These are phyloP conservation scores for Liasis olivaceus DNA, from an alignment of 2,797 vertebrate genomes.

Conservation along the genomic window DNA sequence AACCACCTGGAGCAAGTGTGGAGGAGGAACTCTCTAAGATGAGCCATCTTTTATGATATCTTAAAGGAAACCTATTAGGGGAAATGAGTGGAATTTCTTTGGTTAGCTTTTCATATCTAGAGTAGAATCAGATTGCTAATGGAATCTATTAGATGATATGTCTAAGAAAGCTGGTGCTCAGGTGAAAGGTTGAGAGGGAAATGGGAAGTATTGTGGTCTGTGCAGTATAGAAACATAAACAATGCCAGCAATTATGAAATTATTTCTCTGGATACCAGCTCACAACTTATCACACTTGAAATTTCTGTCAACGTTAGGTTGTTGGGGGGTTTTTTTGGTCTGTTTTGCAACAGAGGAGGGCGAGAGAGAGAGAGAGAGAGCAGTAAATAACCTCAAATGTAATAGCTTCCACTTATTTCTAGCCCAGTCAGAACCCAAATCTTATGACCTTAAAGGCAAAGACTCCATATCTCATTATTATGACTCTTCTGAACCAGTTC, in stretches of 20 bases:
- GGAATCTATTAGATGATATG: background rate
- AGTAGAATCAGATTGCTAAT: background rate
- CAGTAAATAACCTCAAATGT: conserved; percentile 47
- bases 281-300: background rate
- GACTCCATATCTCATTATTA: conserved; percentile 68
- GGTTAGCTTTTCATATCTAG: background rate
- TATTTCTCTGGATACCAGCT: fast-evolving
- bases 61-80: background rate
- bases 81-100: background rate
- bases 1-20: background rate
- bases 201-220: fast-evolving
- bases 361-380: background rate
- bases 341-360: background rate
- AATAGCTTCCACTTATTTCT: conserved; percentile 66
- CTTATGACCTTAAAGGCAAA: conserved; percentile 60
- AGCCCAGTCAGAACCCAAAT: conserved; percentile 58
- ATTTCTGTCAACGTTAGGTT: conserved; percentile 16
- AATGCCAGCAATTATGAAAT: background rate
- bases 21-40: too few relatives aligned
- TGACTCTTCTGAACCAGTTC: conserved; percentile 59
- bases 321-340: background rate
- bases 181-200: background rate
- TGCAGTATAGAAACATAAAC: background rate
- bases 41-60: background rate
- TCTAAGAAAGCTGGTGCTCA: background rate